Base-by-base conservation (phyloP, 2,113 vertebrate species). In the Psophia crepitans region DNA sequence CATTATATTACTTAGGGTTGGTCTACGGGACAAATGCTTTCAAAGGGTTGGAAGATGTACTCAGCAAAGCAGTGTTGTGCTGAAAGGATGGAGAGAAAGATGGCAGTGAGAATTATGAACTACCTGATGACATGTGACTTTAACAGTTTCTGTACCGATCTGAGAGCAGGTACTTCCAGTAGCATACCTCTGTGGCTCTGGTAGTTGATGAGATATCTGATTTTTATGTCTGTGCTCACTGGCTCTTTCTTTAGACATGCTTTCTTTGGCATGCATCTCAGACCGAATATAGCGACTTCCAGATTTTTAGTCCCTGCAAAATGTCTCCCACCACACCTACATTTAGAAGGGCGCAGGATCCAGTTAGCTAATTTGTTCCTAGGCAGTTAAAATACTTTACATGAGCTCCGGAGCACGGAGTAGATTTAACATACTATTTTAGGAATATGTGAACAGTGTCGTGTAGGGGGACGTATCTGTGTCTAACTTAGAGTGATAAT, bases 351-450 rank as follows among this genome's bases (percentile, higher is more conserved):
- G 77, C 6, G 3, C 69, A 75, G 80, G 43, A 92, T 95, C 79
- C 85, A 94, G 68, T 78, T 95, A 90, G 85, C 80, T 94, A 35
- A 92, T 95, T 96, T 87, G 53, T 97, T 97, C 89, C 90, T 95
- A 61, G 89, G 57, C 37, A 35, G 83, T 76, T 95, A 92, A 92
- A 79, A 15, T 82, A 21, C 69, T 91, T 82, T 30, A 69, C 27
- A 14, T 2, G 51, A 77, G 77, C 43, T 78, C 37, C 89, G 92
- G 73, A 89, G 35, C 28, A n/a, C 0, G 32, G 49, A 57, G 61
- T 49, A 75, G 65, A 32, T 57, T 90, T 82, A 37, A 44, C 5
- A 22, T 53, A 5, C 73, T 90, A 46, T 89, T 95, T 92, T 87
- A 84, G 81, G 84, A 8, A 5, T 24, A 75, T 12, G 28, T 44